phyloP scores from a whole-genome alignment of 2,888 invertebrate genomes.

The Pomacea canaliculata region DNA sequence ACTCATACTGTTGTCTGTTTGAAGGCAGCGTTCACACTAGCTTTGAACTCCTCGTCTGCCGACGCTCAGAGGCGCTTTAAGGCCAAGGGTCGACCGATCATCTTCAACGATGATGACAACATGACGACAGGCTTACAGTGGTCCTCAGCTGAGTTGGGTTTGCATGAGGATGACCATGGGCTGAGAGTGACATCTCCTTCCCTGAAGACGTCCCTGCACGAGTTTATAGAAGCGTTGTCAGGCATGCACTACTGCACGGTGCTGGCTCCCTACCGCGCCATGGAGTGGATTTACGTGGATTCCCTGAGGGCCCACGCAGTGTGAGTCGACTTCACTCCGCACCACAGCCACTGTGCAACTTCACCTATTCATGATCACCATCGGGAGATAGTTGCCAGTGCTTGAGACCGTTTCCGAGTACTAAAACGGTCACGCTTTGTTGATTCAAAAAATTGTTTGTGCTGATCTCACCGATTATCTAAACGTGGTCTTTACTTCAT shows the following conservation, averaged over 20 bases:
- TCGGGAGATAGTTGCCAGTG: too few species aligned
- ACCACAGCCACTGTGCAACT: too few species aligned
- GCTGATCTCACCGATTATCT: too few species aligned
- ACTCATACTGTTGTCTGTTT: too few species aligned
- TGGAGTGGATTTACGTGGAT: slow-evolving; percentile 61
- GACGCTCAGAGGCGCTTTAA: slow-evolving; percentile 31
- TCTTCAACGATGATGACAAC: slow-evolving; percentile 33
- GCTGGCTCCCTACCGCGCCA: slow-evolving; percentile 51
- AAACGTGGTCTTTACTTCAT: too few species aligned
- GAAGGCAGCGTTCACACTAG: slow-evolving; percentile 34
- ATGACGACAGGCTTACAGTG: slow-evolving; percentile 29
- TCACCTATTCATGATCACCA: too few species aligned
- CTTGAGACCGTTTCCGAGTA: too few species aligned
- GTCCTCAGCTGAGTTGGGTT: slow-evolving; percentile 20
- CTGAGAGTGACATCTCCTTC: slow-evolving; percentile 42
- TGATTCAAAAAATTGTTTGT: too few species aligned
- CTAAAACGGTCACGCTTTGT: too few species aligned
- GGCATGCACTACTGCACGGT: slow-evolving; percentile 50
- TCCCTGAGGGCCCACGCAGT: slow-evolving; percentile 33
- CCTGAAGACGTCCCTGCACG: slow-evolving; percentile 18
- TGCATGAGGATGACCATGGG: slow-evolving; percentile 36
- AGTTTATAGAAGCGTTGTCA: slow-evolving; percentile 24
- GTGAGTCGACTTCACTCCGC: too few species aligned
- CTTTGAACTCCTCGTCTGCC: slow-evolving; percentile 32
- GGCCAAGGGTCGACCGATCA: slow-evolving; percentile 30